Conservation (phyloP, 1,140 invertebrate genomes). For the Cotesia chilonis region DNA sequence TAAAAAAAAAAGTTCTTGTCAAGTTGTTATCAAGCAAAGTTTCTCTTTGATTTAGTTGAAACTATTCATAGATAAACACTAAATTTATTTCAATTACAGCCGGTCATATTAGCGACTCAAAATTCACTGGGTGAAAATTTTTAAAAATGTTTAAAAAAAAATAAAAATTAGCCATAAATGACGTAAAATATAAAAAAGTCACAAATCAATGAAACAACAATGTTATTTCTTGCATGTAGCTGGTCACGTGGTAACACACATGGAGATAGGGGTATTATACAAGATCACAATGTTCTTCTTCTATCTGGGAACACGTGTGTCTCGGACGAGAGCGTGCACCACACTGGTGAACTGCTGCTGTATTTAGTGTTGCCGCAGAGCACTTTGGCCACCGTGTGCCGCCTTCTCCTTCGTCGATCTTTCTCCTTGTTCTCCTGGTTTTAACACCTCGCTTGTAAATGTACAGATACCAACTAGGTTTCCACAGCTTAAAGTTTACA, state of each 20-base stretch:
- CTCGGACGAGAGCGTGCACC: conserved; percentile 29
- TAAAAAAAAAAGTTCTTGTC: not conserved
- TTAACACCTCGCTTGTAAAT: conserved; percentile 13
- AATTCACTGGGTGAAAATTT: not conserved
- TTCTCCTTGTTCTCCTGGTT: conserved; percentile 21
- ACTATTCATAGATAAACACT: not conserved
- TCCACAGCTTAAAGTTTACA: not conserved
- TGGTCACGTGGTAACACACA: conserved; percentile 27
- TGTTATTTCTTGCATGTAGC: not conserved
- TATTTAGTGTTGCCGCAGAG: conserved; percentile 18
- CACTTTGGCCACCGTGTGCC: conserved; percentile 23
- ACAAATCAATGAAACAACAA: not conserved
- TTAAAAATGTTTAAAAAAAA: not conserved
- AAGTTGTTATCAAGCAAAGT: not conserved
- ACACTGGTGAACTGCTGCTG: conserved; percentile 27
- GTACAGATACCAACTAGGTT: not conserved
- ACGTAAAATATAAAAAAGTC: not conserved
- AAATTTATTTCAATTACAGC: too few relatives aligned
- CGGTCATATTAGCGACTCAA: too few relatives aligned
- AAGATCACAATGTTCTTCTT: conserved; percentile 9
- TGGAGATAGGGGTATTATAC: not conserved
- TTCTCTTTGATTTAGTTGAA: not conserved
- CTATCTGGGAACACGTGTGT: conserved; percentile 18
- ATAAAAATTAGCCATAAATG: not conserved
- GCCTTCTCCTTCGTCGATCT: conserved; percentile 20